Evolutionary conservation across 2,797 vertebrate genomes (phyloP), one percentile per base, ranked within the genome.

Genomic region (Clarias platycephalus): DNA sequence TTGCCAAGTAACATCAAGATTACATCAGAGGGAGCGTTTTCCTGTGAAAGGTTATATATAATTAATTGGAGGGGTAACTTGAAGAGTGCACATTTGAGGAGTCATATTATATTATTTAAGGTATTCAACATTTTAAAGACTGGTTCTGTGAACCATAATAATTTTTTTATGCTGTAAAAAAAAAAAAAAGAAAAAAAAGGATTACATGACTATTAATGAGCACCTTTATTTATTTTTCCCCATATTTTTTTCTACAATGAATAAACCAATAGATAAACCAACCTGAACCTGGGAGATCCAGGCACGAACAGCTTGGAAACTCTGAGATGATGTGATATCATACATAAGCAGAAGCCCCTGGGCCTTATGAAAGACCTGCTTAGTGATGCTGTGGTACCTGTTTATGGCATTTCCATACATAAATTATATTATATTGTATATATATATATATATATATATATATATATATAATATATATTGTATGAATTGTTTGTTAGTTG

Each of bases 261-360:
- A 80, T 58, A 49, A 80, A 83, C 85, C n/a, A 63, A 44, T 44
- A 22, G n/a, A 80, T 58, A 60, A 80, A 83, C 85, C 4, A 81
- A 99, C 98, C 96, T 95, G 93, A 90, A 99, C 93, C 82, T 95
- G 96, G 86, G 90, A 88, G 15, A 97, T 92, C 98, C 98, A 99
- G 92, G 97, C 97, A 72, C 86, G 92, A 83, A 98, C 92, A 0
- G 95, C 93, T 1, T 82, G 82, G 82, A 98, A 99, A 87, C 95
- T 97, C 3, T 90, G 78, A 55, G 84, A 86, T 3, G 93, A 97
- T 1, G 96, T 96, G 91, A 98, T 83, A 44, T 99, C 98, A 4
- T 99, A 99, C 97, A 99, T 97, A 89, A 99, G 90, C 83, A 99
- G 94, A 67, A 98, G 93, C 0, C 96, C 97, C 0, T 98, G 96